Conservation (phyloP, 2,797 vertebrate genomes). For the Tolypeutes matacus region DNA sequence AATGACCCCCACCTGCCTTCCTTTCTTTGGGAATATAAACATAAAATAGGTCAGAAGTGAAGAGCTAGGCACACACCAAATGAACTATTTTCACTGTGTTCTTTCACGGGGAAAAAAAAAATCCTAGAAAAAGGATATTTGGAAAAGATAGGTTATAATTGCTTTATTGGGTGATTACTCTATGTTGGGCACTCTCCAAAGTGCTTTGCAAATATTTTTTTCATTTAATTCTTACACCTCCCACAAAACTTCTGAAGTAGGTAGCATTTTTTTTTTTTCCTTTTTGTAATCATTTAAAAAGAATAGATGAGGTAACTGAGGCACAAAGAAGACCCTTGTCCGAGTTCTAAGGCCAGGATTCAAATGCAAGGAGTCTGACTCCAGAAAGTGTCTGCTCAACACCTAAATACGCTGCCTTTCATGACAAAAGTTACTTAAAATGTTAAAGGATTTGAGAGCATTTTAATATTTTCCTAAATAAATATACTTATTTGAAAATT, state of each 20-base stretch:
- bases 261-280: not conserved
- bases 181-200: not conserved
- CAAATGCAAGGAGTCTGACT: not conserved
- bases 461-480: conserved; percentile 43
- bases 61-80: not conserved
- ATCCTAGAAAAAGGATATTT: conserved; percentile 13
- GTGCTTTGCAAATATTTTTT: not conserved
- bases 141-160: not conserved
- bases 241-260: not conserved
- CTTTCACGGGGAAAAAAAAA: not conserved
- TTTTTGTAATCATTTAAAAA: conserved; percentile 27
- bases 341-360: conserved; percentile 40
- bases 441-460: conserved; percentile 1
- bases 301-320: not conserved
- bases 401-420: not conserved
- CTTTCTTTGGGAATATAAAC: not conserved
- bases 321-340: not conserved
- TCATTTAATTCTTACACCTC: conserved; percentile 8
- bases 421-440: conserved; percentile 29
- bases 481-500: not conserved
- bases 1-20: not conserved
- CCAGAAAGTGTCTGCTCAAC: not conserved
- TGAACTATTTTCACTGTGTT: not conserved
- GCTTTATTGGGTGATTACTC: not conserved
- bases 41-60: not conserved